Percentiles rank a stretch among this genome's conserved stretches.
phyloP scores from a whole-genome alignment of 2,113 vertebrate species.

The Ceyx cyanopectus region DNA sequence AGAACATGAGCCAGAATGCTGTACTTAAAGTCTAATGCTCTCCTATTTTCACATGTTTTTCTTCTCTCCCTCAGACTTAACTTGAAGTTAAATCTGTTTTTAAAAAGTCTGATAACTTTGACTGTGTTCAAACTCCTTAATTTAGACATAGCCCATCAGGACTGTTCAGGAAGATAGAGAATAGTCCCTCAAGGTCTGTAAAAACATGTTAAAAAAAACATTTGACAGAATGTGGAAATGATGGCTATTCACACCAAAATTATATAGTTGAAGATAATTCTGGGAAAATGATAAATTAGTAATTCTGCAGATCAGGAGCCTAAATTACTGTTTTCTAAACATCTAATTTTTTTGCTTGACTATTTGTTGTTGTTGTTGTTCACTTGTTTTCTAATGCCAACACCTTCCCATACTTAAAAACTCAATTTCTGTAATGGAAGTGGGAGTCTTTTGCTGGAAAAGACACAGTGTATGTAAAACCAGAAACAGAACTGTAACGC shows the following conservation, averaged over 20 bases:
- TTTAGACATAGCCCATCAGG: neutral
- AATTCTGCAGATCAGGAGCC: neutral
- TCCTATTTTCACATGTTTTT: neutral
- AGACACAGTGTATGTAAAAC: neutral
- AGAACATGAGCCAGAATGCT: neutral
- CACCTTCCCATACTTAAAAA: neutral
- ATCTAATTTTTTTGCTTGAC: neutral
- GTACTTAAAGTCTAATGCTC: neutral
- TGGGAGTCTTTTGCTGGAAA: neutral
- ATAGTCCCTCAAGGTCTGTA: neutral
- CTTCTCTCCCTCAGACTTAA: neutral
- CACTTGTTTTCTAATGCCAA: neutral
- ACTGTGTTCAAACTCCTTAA: neutral
- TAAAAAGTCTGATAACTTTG: neutral
- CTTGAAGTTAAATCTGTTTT: neutral
- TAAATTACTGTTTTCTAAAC: neutral
- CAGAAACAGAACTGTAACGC: slow-evolving; percentile 1
- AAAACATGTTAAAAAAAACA: neutral
- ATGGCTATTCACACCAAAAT: neutral
- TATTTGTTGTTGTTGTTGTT: neutral
- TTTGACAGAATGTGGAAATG: neutral
- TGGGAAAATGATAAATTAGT: neutral
- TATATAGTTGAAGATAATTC: neutral
- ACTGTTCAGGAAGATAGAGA: neutral
- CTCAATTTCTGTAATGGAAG: neutral